Evolutionary conservation across 2,888 invertebrate genomes (phyloP).

Genomic region (Melanostoma scalare): DNA sequence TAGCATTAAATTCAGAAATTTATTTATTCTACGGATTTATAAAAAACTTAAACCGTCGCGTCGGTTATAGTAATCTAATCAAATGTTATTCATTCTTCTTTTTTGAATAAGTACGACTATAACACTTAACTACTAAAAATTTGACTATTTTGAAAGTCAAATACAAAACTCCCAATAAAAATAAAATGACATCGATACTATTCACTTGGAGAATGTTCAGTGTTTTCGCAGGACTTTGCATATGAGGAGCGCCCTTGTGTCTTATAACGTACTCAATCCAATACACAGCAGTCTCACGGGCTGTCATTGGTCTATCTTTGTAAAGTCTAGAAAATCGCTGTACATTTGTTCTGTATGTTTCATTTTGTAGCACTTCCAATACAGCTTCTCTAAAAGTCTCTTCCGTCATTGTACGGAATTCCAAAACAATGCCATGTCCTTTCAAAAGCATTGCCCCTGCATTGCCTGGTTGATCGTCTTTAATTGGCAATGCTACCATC

Average conservation of each 20-base stretch:
- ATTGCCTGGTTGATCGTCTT: slow-evolving; percentile 90
- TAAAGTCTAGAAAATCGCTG: slow-evolving; percentile 81
- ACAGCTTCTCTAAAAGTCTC: slow-evolving; percentile 65
- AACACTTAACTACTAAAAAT: no score
- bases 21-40: no score
- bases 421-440: slow-evolving; percentile 80
- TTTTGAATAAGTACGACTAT: no score
- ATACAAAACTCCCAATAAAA: slow-evolving; percentile 17
- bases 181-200: slow-evolving; percentile 82
- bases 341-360: slow-evolving; percentile 75
- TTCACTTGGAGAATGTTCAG: slow-evolving; percentile 81
- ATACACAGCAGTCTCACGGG: slow-evolving; percentile 83
- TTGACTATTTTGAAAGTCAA: not conserved
- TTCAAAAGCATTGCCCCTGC: slow-evolving; percentile 86
- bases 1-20: no score
- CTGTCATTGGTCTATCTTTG: slow-evolving; percentile 83
- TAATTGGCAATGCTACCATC: slow-evolving; percentile 88
- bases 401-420: slow-evolving; percentile 65
- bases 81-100: no score
- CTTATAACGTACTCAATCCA: slow-evolving; percentile 84
- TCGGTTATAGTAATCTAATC: no score
- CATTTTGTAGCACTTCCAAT: slow-evolving; percentile 74
- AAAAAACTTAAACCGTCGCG: no score
- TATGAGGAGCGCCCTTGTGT: slow-evolving; percentile 82
- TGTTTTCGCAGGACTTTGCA: slow-evolving; percentile 82